phyloP scores from a whole-genome alignment of 37 sponge, comb jelly and placozoan species.

The Eunapius fragilis region DNA sequence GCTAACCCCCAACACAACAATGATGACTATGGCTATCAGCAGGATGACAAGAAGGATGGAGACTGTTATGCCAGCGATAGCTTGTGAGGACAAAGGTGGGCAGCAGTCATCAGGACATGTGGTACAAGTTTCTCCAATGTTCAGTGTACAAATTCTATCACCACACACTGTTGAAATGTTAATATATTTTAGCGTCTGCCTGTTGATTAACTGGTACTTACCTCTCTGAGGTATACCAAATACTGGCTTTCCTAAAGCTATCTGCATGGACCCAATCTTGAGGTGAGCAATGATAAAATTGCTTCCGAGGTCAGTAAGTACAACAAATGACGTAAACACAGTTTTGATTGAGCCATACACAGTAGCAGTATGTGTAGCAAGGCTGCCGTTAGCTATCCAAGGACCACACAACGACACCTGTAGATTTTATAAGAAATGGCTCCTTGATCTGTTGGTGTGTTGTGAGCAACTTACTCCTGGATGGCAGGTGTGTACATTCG shows the following conservation, averaged over 20 bases:
- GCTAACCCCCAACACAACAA: not conserved
- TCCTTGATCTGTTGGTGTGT: not conserved
- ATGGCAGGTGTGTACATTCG: conserved; percentile 82
- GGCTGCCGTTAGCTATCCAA: conserved; percentile 67
- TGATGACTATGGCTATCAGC: not conserved
- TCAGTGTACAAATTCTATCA: conserved; percentile 48
- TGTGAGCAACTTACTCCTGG: conserved; percentile 6
- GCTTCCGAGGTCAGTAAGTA: conserved; percentile 17
- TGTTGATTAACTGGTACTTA: not conserved
- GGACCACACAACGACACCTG: conserved; percentile 85
- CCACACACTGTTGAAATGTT: conserved; percentile 55
- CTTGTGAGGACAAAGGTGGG: conserved; percentile 9
- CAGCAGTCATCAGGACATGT: conserved; percentile 75
- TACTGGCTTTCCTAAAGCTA: conserved; percentile 65
- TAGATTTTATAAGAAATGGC: too few species aligned
- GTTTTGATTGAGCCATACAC: conserved; percentile 31
- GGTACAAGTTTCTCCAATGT: conserved; percentile 49
- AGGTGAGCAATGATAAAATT: conserved; percentile 83
- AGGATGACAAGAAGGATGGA: conserved; percentile 13
- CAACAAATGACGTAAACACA: conserved; percentile 10
- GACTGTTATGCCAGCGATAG: conserved; percentile 36
- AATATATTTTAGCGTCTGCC: not conserved
- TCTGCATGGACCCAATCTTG: conserved; percentile 70
- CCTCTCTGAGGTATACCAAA: conserved; percentile 27
- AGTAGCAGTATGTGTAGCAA: conserved; percentile 81